phyloP scores from a whole-genome alignment of 2,113 vertebrate genomes.

The Dasyornis broadbenti region DNA sequence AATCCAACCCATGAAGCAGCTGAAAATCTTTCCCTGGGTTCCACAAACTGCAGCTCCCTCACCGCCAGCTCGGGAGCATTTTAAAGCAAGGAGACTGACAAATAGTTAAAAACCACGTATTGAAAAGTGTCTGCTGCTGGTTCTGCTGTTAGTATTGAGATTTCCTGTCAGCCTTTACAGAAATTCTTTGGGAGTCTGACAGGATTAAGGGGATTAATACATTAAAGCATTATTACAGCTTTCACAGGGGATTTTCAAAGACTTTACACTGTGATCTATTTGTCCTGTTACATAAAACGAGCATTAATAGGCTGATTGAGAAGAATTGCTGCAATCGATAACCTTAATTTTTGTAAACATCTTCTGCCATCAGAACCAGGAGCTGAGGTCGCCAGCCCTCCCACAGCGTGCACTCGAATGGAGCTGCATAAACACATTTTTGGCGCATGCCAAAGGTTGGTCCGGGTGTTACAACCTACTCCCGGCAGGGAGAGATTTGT shows the following conservation, averaged over 20 bases:
- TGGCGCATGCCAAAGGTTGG: background rate
- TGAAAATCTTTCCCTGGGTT: background rate
- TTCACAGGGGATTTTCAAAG: constrained; percentile 75
- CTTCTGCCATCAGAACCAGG: constrained; percentile 10
- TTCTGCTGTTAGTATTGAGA: constrained; percentile 8
- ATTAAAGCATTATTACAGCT: constrained; percentile 75
- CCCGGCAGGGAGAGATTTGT: background rate
- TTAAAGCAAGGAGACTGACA: background rate
- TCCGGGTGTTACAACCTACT: background rate
- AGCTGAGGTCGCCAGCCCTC: constrained; percentile 33
- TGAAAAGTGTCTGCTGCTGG: background rate
- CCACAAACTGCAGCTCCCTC: background rate
- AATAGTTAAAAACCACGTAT: constrained; percentile 14
- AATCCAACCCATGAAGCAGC: background rate
- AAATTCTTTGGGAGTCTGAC: constrained; percentile 73
- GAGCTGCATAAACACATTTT: background rate
- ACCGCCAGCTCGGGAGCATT: background rate
- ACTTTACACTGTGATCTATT: constrained; percentile 75
- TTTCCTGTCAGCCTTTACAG: constrained; percentile 58
- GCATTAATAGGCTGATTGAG: constrained; percentile 65
- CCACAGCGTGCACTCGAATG: background rate
- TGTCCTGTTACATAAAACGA: constrained; percentile 73
- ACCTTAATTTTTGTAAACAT: constrained; percentile 67
- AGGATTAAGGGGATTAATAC: constrained; percentile 78
- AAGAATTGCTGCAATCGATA: constrained; percentile 62